Evolutionary conservation across 2,888 invertebrate species (phyloP).

Genomic region (Harpagoxenus sublaevis): DNA sequence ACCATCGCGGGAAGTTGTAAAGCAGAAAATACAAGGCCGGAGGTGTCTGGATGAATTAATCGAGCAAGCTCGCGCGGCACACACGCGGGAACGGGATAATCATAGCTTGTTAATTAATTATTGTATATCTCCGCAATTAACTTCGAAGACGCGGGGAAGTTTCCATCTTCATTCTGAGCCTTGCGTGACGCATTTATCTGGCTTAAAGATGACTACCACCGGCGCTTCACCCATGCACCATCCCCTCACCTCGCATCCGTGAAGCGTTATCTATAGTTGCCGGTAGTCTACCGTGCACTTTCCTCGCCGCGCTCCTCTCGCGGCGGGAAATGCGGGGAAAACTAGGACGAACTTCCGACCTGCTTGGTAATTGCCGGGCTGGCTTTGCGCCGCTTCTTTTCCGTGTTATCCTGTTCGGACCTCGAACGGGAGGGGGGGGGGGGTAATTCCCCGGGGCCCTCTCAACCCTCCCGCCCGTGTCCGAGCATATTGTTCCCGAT

Average conservation of each 20-base stretch:
- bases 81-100: background rate
- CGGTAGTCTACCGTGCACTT: background rate
- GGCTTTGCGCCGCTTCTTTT: slow-evolving; percentile 50
- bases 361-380: slow-evolving; percentile 59
- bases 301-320: background rate
- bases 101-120: background rate
- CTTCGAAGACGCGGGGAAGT: background rate
- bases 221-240: background rate
- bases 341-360: slow-evolving; percentile 61
- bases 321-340: slow-evolving; percentile 47
- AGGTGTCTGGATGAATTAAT: background rate
- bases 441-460: slow-evolving; percentile 16
- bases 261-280: slow-evolving; percentile 28
- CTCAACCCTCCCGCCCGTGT: background rate
- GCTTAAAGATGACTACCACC: slow-evolving; percentile 4
- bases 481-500: slow-evolving; percentile 10
- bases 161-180: background rate
- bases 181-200: slow-evolving; percentile 12
- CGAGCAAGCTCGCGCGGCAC: background rate
- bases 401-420: slow-evolving; percentile 22
- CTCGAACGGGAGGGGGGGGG: background rate
- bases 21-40: background rate
- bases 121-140: background rate
- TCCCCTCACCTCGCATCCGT: background rate
- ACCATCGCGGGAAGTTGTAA: no score